phyloP scores from a whole-genome alignment of 2,797 vertebrate genomes.

The Gadopsis bispinosus region DNA sequence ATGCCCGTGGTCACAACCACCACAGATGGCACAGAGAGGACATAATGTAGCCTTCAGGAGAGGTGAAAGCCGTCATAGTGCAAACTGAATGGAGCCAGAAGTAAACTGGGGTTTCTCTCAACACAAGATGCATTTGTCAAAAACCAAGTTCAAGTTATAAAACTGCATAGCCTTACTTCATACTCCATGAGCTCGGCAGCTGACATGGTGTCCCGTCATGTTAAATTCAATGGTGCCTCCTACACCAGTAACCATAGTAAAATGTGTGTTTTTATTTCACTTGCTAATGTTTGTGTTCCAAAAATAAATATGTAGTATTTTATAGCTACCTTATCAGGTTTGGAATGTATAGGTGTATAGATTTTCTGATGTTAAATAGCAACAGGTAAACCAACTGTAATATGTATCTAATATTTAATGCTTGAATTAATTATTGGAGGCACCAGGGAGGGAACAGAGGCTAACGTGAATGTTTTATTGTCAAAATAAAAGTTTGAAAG shows the following conservation, averaged over 20 bases:
- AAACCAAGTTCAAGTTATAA: background rate
- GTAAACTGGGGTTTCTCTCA: background rate
- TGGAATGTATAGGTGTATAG: background rate
- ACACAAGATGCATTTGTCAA: background rate
- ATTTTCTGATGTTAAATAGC: background rate
- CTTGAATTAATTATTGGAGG: background rate
- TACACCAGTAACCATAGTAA: background rate
- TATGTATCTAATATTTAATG: background rate
- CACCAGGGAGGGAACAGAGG: background rate
- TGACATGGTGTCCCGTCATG: background rate
- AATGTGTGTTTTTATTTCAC: background rate
- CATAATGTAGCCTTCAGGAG: conserved; percentile 21
- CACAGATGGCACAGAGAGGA: conserved; percentile 40
- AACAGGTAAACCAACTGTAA: too few species aligned
- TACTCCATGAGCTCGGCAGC: background rate
- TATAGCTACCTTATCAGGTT: background rate
- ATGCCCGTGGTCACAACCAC: conserved; percentile 12
- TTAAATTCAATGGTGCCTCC: background rate
- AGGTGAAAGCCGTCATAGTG: conserved; percentile 22
- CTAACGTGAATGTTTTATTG: background rate
- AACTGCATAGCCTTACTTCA: background rate
- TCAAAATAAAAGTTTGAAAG: background rate
- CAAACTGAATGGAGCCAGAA: background rate
- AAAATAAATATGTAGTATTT: background rate
- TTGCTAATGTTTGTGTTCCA: background rate